Conservation (phyloP, 1,140 invertebrate genomes). For the Globodera rostochiensis region DNA sequence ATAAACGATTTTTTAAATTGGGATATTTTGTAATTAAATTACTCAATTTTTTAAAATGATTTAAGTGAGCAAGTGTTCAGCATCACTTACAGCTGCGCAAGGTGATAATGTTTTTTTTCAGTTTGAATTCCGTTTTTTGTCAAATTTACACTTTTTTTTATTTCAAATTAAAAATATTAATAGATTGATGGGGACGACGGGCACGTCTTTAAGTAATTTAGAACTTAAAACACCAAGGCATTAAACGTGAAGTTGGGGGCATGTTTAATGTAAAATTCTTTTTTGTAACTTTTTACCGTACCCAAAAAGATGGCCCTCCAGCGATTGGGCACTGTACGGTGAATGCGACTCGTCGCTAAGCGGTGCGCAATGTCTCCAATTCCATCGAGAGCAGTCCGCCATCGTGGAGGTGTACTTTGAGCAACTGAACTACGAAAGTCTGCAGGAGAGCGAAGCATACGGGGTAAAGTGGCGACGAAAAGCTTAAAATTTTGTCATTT, state of each 20-base stretch:
- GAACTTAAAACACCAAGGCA: no score
- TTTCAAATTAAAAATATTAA: no score
- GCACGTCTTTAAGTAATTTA: no score
- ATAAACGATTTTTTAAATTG: no score
- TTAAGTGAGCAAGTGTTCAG: slow-evolving; percentile 61
- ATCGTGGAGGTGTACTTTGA: slow-evolving; percentile 55
- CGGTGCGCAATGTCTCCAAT: slow-evolving; percentile 44
- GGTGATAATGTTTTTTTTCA: slow-evolving; percentile 20
- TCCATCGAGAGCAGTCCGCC: slow-evolving; percentile 52
- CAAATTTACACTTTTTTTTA: neutral
- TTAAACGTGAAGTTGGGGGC: no score
- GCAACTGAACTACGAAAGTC: slow-evolving; percentile 51
- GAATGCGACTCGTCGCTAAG: slow-evolving; percentile 49
- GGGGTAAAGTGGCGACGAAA: slow-evolving; percentile 29
- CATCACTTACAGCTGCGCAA: slow-evolving; percentile 58
- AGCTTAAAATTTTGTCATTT: no score
- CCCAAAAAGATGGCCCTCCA: slow-evolving; percentile 48
- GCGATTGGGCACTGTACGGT: slow-evolving; percentile 25
- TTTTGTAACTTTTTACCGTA: slow-evolving; percentile 32
- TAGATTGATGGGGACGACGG: no score
- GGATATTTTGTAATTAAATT: neutral
- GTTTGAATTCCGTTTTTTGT: neutral
- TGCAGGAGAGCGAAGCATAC: slow-evolving; percentile 53
- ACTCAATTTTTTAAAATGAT: neutral
- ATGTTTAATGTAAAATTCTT: neutral